Evolutionary conservation across 2,797 vertebrate genomes (phyloP).

Genomic region (Pterois miles): DNA sequence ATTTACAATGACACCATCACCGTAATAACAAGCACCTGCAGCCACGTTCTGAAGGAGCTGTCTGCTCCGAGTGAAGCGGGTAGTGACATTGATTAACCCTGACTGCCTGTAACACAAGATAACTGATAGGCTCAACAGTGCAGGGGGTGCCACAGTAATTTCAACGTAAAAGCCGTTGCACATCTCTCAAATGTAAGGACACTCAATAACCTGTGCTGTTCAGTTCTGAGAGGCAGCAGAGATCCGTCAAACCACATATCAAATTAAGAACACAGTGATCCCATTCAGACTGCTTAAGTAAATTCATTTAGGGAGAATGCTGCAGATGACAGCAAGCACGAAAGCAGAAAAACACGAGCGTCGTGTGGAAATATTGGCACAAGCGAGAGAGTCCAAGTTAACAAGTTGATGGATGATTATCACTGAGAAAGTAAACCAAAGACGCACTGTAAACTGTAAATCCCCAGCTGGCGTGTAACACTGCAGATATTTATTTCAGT

Average conservation of each 20-base stretch:
- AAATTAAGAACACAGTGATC: conserved; percentile 18
- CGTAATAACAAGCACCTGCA: conserved; percentile 73
- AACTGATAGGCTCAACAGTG: conserved; percentile 51
- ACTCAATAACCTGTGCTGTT: conserved; percentile 30
- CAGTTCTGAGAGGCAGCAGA: conserved; percentile 20
- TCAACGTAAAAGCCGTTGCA: conserved; percentile 40
- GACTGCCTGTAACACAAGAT: conserved; percentile 60
- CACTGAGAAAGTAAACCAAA: conserved; percentile 47
- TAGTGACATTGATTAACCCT: conserved; percentile 74
- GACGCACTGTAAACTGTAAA: conserved; percentile 19
- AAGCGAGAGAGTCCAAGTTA: conserved; percentile 31
- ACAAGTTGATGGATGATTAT: conserved; percentile 38
- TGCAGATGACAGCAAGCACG: conserved; percentile 24
- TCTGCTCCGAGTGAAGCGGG: conserved; percentile 46
- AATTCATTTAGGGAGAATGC: conserved; percentile 51
- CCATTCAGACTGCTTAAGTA: conserved; percentile 33
- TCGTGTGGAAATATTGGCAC: conserved; percentile 28
- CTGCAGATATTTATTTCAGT: conserved; percentile 65
- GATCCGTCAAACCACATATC: conserved; percentile 10
- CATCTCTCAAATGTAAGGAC: conserved; percentile 29
- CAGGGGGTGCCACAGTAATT: conserved; percentile 31
- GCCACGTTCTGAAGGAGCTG: conserved; percentile 56
- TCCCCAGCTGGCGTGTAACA: conserved; percentile 33
- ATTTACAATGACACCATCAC: conserved; percentile 69
- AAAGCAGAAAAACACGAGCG: conserved; percentile 43